Base-by-base conservation (phyloP, 1,140 invertebrate genomes). In the Formica selysi region DNA sequence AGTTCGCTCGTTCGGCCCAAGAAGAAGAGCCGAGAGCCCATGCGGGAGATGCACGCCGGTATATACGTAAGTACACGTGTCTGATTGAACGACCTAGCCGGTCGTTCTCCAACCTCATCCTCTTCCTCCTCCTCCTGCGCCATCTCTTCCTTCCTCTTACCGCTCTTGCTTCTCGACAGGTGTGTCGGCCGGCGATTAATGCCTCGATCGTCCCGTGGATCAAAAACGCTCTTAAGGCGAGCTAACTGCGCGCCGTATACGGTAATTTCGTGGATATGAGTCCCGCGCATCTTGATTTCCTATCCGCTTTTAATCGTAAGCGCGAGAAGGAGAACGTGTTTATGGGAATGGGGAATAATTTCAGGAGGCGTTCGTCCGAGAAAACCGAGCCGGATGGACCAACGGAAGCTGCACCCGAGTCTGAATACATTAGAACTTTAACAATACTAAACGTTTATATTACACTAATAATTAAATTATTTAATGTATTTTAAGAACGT, bases 41-140 rank as follows among this genome's bases (percentile, higher is more conserved):
- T 76, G 48, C 54, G 19, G 26, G 67, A 51, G 57, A 74, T 86
- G 68, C 70, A 76, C 32, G 68, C 10, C 61, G 29, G 32, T 57
- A 61, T 59, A 76, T 32, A 61, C 51, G 54, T 90, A 89, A 89
- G 67, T 89, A 89, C 85, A 87, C 79, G 85, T 84, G 78, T 86
- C 85, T 70, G 67, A 22, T 86, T 62, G 62, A 76, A 78, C 76
- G 84, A 86, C 78, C 87, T 86, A 89, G 62, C 68, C 87, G 68
- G 71, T 87, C 86, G 54, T 86, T 89, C 78, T 83, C 68, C 51
- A 83, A 83, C 38, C 79, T 83, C 73, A 73, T 61, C 79, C 68
- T 32, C 81, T 51, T 57, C 6, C 76, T 62, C 61, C 73, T 86
- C 83, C 51, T 71, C 76, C 41, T n/a, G 7, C 44, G 57, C 7